Conservation (phyloP, 2,888 invertebrate genomes). For the Drosophila antonietae region DNA sequence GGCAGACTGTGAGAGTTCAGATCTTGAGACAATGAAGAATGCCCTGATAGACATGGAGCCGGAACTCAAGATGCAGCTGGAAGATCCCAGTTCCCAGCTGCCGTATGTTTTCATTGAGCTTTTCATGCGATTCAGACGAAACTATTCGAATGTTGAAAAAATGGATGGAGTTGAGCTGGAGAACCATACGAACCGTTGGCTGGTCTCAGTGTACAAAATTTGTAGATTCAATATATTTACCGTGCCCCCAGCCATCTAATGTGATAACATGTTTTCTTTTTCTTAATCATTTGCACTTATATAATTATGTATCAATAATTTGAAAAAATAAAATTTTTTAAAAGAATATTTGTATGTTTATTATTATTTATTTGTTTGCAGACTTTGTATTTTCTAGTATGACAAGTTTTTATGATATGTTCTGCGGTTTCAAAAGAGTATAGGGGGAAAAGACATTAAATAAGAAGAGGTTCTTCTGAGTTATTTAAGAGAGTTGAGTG, state of each 20-base stretch:
- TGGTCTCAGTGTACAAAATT: slow-evolving; percentile 60
- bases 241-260: slow-evolving; percentile 29
- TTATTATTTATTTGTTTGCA: no score
- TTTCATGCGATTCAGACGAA: slow-evolving; percentile 55
- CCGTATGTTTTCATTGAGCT: slow-evolving; percentile 58
- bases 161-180: slow-evolving; percentile 18
- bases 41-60: slow-evolving; percentile 50
- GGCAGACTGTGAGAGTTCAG: slow-evolving; percentile 40
- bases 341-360: neutral
- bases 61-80: slow-evolving; percentile 30
- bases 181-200: slow-evolving; percentile 47
- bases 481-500: no score
- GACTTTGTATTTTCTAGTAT: no score
- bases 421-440: no score
- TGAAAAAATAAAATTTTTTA: neutral
- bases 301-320: neutral
- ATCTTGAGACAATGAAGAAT: slow-evolving; percentile 49
- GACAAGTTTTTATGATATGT: no score
- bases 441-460: no score
- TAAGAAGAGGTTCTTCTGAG: no score
- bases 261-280: neutral
- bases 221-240: slow-evolving; percentile 56
- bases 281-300: neutral
- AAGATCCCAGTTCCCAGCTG: slow-evolving; percentile 27
- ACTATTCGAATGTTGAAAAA: slow-evolving; percentile 47